These are phyloP conservation scores for Batillaria attramentaria DNA, from an alignment of 1,140 invertebrate species.

Conservation along the genomic window DNA sequence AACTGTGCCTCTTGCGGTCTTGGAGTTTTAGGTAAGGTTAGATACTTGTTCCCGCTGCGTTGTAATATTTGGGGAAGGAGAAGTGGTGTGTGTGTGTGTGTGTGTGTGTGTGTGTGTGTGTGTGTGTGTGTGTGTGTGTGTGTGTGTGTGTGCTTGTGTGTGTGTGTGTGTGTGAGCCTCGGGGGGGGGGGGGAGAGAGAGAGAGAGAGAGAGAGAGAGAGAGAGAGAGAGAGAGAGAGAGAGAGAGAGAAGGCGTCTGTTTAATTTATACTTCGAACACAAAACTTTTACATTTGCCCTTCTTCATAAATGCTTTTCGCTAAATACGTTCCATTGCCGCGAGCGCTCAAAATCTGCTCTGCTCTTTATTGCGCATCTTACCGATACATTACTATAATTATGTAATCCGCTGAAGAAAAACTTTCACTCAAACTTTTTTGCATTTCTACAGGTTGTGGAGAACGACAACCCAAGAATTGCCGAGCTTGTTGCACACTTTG, in stretches of 20 bases:
- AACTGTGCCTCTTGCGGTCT: not conserved
- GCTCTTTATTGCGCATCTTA: too few relatives aligned
- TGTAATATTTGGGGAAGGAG: not conserved
- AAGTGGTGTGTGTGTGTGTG: not conserved
- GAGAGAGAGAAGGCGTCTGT: not conserved
- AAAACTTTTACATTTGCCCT: not conserved
- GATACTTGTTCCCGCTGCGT: not conserved
- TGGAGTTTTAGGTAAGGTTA: not conserved
- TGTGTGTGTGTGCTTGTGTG: not conserved
- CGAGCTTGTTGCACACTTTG: too few relatives aligned
- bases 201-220: not conserved
- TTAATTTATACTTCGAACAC: not conserved
- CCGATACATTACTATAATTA: not conserved
- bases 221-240: not conserved
- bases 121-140: not conserved
- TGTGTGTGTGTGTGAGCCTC: not conserved
- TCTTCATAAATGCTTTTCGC: not conserved
- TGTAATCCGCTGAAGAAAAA: not conserved
- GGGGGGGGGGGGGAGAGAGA: too few relatives aligned
- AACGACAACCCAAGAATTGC: too few relatives aligned
- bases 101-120: not conserved
- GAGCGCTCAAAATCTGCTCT: not conserved
- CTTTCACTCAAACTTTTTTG: not conserved
- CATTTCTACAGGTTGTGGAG: too few relatives aligned
- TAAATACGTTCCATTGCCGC: not conserved